Conservation (phyloP, 2,797 vertebrate genomes). For the Ceryle rudis region DNA sequence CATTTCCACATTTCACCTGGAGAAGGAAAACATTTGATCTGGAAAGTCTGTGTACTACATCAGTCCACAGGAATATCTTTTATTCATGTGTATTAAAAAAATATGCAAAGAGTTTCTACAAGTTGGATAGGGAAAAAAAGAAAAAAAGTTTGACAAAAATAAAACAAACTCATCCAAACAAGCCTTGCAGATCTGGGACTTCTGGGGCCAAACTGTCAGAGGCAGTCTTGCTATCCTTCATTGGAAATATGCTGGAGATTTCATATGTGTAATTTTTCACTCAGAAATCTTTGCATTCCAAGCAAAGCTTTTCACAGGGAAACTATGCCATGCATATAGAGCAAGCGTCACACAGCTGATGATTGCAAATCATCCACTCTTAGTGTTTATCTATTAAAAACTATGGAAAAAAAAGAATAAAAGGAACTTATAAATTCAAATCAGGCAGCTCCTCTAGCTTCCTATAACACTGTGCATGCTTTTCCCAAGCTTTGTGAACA, state of each 20-base stretch:
- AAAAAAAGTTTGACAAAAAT: constrained; percentile 58
- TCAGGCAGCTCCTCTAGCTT: constrained; percentile 9
- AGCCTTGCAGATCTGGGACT: constrained; percentile 1
- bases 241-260: constrained; percentile 12
- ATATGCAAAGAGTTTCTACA: constrained; percentile 71
- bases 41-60: constrained; percentile 66
- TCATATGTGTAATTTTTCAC: constrained; percentile 22
- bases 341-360: constrained; percentile 38
- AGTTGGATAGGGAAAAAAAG: not conserved
- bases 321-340: constrained; percentile 12
- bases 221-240: not conserved
- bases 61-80: constrained; percentile 72
- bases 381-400: constrained; percentile 30
- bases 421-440: constrained; percentile 6
- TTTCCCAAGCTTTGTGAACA: constrained; percentile 35
- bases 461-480: not conserved
- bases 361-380: constrained; percentile 46
- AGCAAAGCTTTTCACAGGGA: constrained; percentile 43
- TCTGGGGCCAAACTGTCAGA: constrained; percentile 42
- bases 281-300: constrained; percentile 44
- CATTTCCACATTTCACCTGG: constrained; percentile 78
- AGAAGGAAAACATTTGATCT: constrained; percentile 77
- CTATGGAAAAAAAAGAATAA: not conserved
- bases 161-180: constrained; percentile 42
- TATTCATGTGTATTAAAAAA: constrained; percentile 78